phyloP scores from a whole-genome alignment of 2,113 vertebrate genomes.

The Papio anubis region DNA sequence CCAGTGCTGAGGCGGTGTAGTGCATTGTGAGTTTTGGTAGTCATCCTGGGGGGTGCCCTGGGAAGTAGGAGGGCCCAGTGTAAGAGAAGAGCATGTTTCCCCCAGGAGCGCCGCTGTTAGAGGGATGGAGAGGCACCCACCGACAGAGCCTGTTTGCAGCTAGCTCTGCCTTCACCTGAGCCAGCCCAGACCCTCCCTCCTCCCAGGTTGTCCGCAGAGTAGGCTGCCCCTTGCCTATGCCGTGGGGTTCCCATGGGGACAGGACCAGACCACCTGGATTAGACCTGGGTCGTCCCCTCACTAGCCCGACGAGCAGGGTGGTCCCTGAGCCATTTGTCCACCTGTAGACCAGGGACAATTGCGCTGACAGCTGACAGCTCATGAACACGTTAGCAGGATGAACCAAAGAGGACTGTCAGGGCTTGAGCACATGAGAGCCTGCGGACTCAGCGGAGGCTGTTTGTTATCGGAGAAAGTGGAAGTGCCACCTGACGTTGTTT shows the following conservation, averaged over 20 bases:
- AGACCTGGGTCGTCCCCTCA: background rate
- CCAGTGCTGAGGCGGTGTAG: too few relatives aligned
- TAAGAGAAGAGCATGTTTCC: too few relatives aligned
- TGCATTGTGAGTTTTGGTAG: rapidly evolving
- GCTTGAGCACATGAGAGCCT: too few relatives aligned
- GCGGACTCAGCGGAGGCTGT: rapidly evolving
- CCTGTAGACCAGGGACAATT: background rate
- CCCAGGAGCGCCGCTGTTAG: background rate
- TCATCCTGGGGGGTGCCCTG: rapidly evolving
- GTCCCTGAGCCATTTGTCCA: rapidly evolving
- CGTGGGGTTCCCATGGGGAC: background rate
- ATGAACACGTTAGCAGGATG: rapidly evolving
- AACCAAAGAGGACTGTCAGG: rapidly evolving
- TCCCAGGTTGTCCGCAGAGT: background rate
- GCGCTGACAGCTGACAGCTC: background rate
- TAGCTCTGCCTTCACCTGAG: rapidly evolving
- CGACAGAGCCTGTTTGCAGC: rapidly evolving
- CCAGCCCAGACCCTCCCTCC: rapidly evolving
- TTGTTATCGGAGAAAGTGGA: background rate
- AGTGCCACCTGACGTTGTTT: rapidly evolving
- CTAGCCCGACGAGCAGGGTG: rapidly evolving
- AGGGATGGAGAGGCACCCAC: background rate
- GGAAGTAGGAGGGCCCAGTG: rapidly evolving
- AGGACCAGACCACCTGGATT: background rate
- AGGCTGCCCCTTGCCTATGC: background rate